Conservation (phyloP, 2,888 invertebrate species). For the Xestia xanthographa region DNA sequence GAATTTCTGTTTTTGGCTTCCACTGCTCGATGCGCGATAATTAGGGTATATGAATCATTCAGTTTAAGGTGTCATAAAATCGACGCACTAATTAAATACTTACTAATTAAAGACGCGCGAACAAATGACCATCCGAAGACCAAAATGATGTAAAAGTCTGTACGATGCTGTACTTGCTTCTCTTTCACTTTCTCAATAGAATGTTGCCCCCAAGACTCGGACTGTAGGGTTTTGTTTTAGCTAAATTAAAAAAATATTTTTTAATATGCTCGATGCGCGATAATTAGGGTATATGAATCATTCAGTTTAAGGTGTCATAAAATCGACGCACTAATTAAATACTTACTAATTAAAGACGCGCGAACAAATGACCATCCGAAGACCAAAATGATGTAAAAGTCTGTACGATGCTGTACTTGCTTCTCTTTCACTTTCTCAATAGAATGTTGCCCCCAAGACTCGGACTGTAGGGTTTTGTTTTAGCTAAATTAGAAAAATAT, state of each 20-base stretch:
- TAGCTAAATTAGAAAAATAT: not conserved
- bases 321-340: not conserved
- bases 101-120: too few species aligned
- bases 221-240: not conserved
- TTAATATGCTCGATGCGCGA: not conserved
- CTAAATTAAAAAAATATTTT: not conserved
- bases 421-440: not conserved
- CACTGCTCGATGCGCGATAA: not conserved
- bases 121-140: not conserved
- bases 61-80: slow-evolving; percentile 21
- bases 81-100: not conserved
- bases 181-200: not conserved
- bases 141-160: not conserved
- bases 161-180: not conserved
- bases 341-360: too few species aligned
- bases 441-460: not conserved
- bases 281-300: slow-evolving; percentile 35
- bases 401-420: not conserved
- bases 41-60: slow-evolving; percentile 36
- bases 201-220: not conserved
- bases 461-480: not conserved
- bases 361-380: not conserved
- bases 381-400: not conserved
- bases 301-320: slow-evolving; percentile 28
- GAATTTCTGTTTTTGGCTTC: slow-evolving; percentile 20